Base-by-base conservation (phyloP, 2,113 vertebrate species). In the Camelus dromedarius region DNA sequence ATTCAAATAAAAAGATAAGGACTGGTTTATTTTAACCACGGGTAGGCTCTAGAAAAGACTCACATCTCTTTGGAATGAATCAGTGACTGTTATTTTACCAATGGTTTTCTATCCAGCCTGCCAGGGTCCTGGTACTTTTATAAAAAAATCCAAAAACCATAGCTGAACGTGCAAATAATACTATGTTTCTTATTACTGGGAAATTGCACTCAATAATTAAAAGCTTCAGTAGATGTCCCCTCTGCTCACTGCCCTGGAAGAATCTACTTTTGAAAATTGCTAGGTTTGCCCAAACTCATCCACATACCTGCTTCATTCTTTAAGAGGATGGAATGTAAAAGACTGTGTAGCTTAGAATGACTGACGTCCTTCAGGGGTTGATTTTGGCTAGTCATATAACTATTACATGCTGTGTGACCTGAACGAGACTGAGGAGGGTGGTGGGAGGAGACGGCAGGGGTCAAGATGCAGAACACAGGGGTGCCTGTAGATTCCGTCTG, bases 1-100 rank as follows among this genome's bases (percentile, higher is more conserved):
- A 90, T 93, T 98, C 54, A 86, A 70, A 76, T 94, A 91, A 92
- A 86, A 20, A 58, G 67, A 20, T 38, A 88, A 75, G 60, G 15
- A 52, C 15, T 42, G 30, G 64, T 83, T 94, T 4, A 38, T 76
- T 95, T 93, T 89, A 93, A 82, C 42, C 20, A 24, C 3, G 7
- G 62, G 28, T 42, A 84, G 42, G n/a, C 18, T 42, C 38, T 66
- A 30, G 35, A 82, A 69, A 93, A 90, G 72, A 88, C 22, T 92
- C 66, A 86, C 9, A 60, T n/a, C 64, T 95, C 75, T 52, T 18
- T 86, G 38, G 77, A 87, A 56, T 50, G 8, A 80, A 89, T 89
- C 62, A 62, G 13, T 91, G 38, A 69, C 28, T 18, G 0, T 93
- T 81, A 92, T 84, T 94, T 86, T 97, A 93, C n/a, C 28, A 97